Conservation (phyloP, 2,888 invertebrate genomes). For the Aspidiotus destructor region DNA sequence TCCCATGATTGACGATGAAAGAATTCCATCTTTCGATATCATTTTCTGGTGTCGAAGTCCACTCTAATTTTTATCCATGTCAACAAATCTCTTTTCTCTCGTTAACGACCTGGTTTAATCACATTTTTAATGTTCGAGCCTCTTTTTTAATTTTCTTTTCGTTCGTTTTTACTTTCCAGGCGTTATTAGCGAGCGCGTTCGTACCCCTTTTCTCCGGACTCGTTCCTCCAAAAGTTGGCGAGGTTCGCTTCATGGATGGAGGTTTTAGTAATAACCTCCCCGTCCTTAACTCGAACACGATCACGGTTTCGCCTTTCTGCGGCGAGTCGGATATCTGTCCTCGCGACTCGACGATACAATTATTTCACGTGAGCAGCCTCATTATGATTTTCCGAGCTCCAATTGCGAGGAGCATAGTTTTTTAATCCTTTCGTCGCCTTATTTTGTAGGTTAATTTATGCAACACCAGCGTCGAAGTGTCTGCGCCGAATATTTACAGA, state of each 20-base stretch:
- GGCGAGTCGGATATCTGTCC: slow-evolving; percentile 96
- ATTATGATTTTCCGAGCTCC: neutral
- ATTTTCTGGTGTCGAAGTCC: too few species aligned
- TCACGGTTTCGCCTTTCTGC: slow-evolving; percentile 92
- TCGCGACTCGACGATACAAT: slow-evolving; percentile 69
- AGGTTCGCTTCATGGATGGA: slow-evolving; percentile 87
- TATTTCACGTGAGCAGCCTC: slow-evolving; percentile 64
- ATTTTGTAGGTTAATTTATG: slow-evolving; percentile 63
- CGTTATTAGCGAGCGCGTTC: slow-evolving; percentile 86
- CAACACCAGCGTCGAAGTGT: slow-evolving; percentile 86
- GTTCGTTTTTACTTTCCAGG: slow-evolving; percentile 47
- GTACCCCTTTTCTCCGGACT: slow-evolving; percentile 92
- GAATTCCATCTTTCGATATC: too few species aligned
- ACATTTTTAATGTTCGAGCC: neutral
- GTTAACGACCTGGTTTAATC: slow-evolving; percentile 25
- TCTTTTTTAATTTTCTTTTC: slow-evolving; percentile 14
- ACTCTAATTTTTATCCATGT: too few species aligned
- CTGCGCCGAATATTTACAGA: slow-evolving; percentile 85
- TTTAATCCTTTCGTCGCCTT: neutral
- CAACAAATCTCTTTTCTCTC: slow-evolving; percentile 4
- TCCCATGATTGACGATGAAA: too few species aligned
- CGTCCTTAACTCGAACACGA: slow-evolving; percentile 82
- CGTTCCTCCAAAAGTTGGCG: slow-evolving; percentile 78
- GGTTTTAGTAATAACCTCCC: slow-evolving; percentile 93
- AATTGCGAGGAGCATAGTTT: neutral